Evolutionary conservation across 2,888 invertebrate genomes (phyloP).

Genomic region (Danaus chrysippus): DNA sequence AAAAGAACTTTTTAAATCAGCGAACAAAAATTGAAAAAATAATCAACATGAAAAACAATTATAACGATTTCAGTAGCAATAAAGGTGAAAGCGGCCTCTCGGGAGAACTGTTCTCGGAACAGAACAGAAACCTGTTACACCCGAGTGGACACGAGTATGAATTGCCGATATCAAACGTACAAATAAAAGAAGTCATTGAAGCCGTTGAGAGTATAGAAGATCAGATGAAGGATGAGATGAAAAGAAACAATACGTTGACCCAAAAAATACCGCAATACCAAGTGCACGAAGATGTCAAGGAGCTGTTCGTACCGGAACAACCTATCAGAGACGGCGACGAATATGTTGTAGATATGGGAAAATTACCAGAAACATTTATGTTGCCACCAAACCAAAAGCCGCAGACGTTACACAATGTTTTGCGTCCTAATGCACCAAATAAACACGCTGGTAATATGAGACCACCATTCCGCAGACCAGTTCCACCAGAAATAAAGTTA

Average conservation of each 20-base stretch:
- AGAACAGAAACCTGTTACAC: constrained; percentile 45
- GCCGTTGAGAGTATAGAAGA: constrained; percentile 66
- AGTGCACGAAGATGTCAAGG: constrained; percentile 60
- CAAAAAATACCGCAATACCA: constrained; percentile 50
- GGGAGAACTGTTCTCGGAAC: constrained; percentile 49
- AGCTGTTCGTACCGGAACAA: constrained; percentile 54
- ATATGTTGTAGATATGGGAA: constrained; percentile 54
- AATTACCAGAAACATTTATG: constrained; percentile 54
- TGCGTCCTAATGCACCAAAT: constrained; percentile 56
- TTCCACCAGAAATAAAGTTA: constrained; percentile 70
- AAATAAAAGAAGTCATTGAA: constrained; percentile 68
- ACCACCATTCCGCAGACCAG: constrained; percentile 63
- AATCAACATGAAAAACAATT: constrained; percentile 70
- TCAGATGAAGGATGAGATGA: constrained; percentile 55
- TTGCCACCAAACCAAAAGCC: constrained; percentile 64
- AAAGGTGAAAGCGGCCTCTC: constrained; percentile 51
- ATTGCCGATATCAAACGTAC: constrained; percentile 64
- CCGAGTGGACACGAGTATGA: constrained; percentile 59
- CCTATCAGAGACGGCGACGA: constrained; percentile 64
- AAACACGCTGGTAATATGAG: constrained; percentile 51
- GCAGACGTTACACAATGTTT: constrained; percentile 66
- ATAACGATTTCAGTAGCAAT: constrained; percentile 74
- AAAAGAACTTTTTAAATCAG: constrained; percentile 74
- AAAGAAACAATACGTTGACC: constrained; percentile 43
- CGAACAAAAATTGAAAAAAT: constrained; percentile 66